A percentile compares a stretch with the other conserved stretches of the same genome.
Evolutionary conservation across 2,888 invertebrate genomes (phyloP).

Genomic region (Synanthedon tipuliformis): DNA sequence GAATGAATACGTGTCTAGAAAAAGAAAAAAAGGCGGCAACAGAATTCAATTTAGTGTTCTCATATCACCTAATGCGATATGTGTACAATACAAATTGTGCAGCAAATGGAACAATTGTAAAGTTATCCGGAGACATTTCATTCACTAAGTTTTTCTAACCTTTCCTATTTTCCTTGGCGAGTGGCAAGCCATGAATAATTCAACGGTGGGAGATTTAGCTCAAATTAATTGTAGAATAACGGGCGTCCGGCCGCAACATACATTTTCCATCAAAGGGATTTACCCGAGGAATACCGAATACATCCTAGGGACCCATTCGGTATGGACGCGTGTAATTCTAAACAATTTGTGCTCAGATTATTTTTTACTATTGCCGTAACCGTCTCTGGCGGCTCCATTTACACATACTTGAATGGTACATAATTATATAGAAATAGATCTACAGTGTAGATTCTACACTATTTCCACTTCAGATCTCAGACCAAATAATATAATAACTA

Average conservation of each 20-base stretch:
- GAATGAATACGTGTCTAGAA: too few species aligned
- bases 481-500: too few species aligned
- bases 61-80: too few species aligned
- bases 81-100: too few species aligned
- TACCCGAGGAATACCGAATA: conserved; percentile 12
- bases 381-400: neutral
- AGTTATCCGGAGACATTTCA: neutral
- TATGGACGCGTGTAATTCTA: conserved; percentile 1
- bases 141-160: neutral
- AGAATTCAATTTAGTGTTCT: too few species aligned
- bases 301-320: conserved; percentile 12
- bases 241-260: conserved; percentile 39
- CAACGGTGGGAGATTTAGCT: conserved; percentile 30
- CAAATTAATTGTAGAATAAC: conserved; percentile 47
- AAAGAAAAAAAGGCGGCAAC: too few species aligned
- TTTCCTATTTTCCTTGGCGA: conserved; percentile 7
- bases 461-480: too few species aligned
- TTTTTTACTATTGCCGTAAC: neutral
- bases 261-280: conserved; percentile 55
- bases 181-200: conserved; percentile 19
- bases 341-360: conserved; percentile 1
- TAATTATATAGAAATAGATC: too few species aligned
- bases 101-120: neutral
- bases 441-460: too few species aligned
- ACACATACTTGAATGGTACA: neutral